phyloP scores from a whole-genome alignment of 2,113 vertebrate genomes.

The Poicephalus meyeri region DNA sequence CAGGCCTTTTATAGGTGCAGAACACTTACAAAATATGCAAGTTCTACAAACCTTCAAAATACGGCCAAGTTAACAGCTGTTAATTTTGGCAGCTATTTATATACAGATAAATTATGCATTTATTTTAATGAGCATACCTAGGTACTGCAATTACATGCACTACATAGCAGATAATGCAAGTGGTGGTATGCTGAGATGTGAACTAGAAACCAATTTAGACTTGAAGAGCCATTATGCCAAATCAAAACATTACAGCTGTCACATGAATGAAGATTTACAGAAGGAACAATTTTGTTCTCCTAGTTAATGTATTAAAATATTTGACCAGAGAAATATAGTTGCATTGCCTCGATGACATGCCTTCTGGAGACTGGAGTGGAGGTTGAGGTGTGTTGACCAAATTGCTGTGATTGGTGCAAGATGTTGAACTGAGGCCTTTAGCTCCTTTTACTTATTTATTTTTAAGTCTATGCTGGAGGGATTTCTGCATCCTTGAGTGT shows the following conservation, averaged over 20 bases:
- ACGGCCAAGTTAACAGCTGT: background rate
- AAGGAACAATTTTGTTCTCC: background rate
- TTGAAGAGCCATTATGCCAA: background rate
- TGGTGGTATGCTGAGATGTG: background rate
- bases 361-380: background rate
- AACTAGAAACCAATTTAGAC: background rate
- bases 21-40: slow-evolving; percentile 38
- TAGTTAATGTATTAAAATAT: background rate
- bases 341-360: background rate
- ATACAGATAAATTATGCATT: slow-evolving; percentile 12
- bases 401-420: background rate
- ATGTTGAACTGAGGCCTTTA: background rate
- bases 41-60: background rate
- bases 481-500: background rate
- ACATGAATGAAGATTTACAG: background rate
- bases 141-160: slow-evolving; percentile 19
- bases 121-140: slow-evolving; percentile 25
- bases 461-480: background rate
- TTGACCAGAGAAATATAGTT: background rate
- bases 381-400: background rate
- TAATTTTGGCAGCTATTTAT: slow-evolving; percentile 10
- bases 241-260: slow-evolving; percentile 10
- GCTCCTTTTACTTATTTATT: slow-evolving; percentile 31
- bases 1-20: background rate
- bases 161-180: slow-evolving; percentile 9